phyloP scores from a whole-genome alignment of 2,797 vertebrate genomes.

The Cuniculus paca region DNA sequence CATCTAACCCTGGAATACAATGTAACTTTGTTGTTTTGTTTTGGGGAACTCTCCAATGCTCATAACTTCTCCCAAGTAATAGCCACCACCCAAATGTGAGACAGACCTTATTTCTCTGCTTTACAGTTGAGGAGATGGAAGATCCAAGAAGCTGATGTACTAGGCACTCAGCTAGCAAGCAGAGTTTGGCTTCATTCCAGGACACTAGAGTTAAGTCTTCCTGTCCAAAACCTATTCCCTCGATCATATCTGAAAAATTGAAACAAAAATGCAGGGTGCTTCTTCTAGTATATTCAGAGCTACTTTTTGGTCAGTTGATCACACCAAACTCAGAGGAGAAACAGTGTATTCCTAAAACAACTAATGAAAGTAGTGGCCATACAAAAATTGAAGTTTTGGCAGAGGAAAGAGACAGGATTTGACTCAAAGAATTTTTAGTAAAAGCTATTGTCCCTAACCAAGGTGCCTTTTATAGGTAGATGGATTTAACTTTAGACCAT shows the following conservation, averaged over 20 bases:
- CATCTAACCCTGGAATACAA: neutral
- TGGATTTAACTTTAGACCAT: too few species aligned
- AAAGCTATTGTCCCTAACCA: neutral
- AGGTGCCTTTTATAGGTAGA: too few species aligned
- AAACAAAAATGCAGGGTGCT: neutral
- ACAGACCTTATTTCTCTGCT: too few species aligned
- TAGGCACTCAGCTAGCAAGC: neutral
- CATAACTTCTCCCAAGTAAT: neutral
- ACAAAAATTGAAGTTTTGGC: neutral
- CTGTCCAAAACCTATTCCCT: neutral
- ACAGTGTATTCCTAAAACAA: neutral
- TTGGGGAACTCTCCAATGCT: neutral
- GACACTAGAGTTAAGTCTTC: neutral
- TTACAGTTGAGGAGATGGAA: neutral
- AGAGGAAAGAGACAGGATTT: neutral
- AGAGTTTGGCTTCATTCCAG: fast-evolving
- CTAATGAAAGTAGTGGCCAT: neutral
- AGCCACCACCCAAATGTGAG: neutral
- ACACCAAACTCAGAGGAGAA: slow-evolving; percentile 10
- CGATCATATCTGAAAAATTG: neutral
- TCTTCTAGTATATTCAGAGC: neutral
- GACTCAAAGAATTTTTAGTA: neutral
- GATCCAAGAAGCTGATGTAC: neutral
- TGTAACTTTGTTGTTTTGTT: neutral
- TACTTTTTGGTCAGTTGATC: neutral